phyloP scores from a whole-genome alignment of 2,113 vertebrate species.

The Pseudopodoces humilis region DNA sequence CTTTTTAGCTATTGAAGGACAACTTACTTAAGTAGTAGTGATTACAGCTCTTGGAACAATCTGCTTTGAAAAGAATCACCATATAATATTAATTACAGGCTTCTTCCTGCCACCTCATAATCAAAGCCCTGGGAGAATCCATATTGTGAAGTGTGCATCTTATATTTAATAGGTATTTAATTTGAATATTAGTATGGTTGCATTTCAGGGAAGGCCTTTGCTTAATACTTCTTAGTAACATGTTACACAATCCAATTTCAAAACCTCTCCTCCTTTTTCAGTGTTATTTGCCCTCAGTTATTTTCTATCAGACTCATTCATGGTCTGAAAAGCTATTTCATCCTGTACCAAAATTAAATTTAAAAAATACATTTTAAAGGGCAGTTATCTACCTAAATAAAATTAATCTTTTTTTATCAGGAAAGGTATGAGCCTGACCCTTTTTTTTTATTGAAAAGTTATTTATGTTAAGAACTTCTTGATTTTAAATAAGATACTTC shows the following conservation, averaged over 20 bases:
- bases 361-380: background rate
- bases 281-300: background rate
- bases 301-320: background rate
- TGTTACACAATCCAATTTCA: background rate
- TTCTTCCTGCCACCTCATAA: background rate
- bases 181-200: background rate
- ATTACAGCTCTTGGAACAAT: background rate
- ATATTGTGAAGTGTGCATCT: background rate
- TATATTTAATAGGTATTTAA: conserved; percentile 19
- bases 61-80: background rate
- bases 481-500: background rate
- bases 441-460: background rate
- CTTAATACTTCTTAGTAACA: conserved; percentile 1
- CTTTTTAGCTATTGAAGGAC: background rate
- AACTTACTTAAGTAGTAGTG: background rate
- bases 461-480: background rate
- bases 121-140: conserved; percentile 4
- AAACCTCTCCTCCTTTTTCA: background rate
- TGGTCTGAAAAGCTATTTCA: background rate
- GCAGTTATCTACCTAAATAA: background rate
- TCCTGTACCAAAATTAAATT: background rate
- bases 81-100: conserved; percentile 14
- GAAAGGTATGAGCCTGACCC: background rate
- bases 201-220: background rate
- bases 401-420: background rate